Base-by-base conservation (phyloP, 2,888 invertebrate species). In the Helicoverpa assulta region DNA sequence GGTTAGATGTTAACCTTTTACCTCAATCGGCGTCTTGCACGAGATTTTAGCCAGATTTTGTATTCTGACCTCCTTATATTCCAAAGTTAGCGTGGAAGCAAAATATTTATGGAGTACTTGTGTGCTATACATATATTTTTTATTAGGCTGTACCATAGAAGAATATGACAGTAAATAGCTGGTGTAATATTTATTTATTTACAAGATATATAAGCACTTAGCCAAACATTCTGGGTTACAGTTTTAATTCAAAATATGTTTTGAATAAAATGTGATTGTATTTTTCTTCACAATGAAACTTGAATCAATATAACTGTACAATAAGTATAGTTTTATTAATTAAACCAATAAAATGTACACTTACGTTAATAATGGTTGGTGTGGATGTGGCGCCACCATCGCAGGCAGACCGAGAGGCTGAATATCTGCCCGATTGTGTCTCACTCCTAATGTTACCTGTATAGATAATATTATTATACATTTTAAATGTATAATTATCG, bases 351-450 rank as follows among this genome's bases (percentile, higher is more conserved):
- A 21, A 7, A 14, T 1, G n/a, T 10, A 12, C 50, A 90, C 92
- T 91, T 66, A 94, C 94, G 92, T 77, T 3, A 91, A 85, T 51
- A 91, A 70, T 4, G 91, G 91, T 70, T 92, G 92, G 77, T 93
- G 90, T 10, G 83, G 77, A 71, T 86, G 91, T 19, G 86, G 89
- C 12, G 92, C 84, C 16, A 82, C 85, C 85, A 91, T 88, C 0
- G 89, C 71, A 0, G 94, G 93, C 6, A 94, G 77, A 0, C 93
- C 93, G 1, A 93, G 80, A 0, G 92, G 90, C 63, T 94, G 94
- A 12, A 95, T 92, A 60, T 95, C 95, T 0, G 95, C 95, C 3
- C 96, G 88, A 73, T 96, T 96, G 86, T 96, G 96, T 14, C 96
- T 81, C n/a, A 96, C 96, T 0, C 96, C 96, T 4, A 96, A 78